Evolutionary conservation across 2,113 vertebrate species (phyloP).

Genomic region (Amphiprion ocellaris): DNA sequence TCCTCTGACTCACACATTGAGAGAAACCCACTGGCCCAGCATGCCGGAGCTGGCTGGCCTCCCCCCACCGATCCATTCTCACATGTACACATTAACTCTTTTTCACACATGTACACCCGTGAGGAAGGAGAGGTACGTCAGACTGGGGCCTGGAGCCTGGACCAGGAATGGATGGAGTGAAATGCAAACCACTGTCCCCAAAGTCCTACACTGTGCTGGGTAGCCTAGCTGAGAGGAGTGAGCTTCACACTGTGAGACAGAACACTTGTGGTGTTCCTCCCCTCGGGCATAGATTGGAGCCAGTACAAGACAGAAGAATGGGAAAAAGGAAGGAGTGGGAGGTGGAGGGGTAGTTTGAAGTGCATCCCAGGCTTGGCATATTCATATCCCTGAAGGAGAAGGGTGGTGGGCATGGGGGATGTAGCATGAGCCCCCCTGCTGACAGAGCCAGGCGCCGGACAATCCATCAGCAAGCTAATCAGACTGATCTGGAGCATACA

Average conservation of each 20-base stretch:
- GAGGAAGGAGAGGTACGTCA: constrained; percentile 13
- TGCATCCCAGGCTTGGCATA: constrained; percentile 45
- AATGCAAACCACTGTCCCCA: constrained; percentile 23
- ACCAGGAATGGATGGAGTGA: constrained; percentile 1
- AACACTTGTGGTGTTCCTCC: constrained; percentile 32
- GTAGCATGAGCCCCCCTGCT: constrained; percentile 52
- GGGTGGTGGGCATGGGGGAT: background rate
- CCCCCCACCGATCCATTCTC: constrained; percentile 2
- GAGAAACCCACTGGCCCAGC: constrained; percentile 40
- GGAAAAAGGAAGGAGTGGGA: constrained; percentile 10
- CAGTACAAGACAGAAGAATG: constrained; percentile 44
- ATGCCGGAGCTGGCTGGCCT: constrained; percentile 27
- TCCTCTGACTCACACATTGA: constrained; percentile 42
- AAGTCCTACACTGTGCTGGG: constrained; percentile 18
- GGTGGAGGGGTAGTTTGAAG: constrained; percentile 47
- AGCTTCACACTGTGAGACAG: constrained; percentile 48
- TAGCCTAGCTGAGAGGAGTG: constrained; percentile 41
- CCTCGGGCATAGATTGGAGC: constrained; percentile 47
- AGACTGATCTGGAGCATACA: constrained; percentile 75
- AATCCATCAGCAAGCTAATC: constrained; percentile 80
- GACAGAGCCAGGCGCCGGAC: constrained; percentile 66
- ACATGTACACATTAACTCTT: constrained; percentile 25
- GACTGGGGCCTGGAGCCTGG: constrained; percentile 7
- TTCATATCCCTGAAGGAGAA: constrained; percentile 17
- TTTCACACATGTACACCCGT: constrained; percentile 20